A percentile compares a stretch with the other conserved stretches of the same genome.
Evolutionary conservation across 2,888 invertebrate species (phyloP).

Genomic region (Drosophila stalkeri): DNA sequence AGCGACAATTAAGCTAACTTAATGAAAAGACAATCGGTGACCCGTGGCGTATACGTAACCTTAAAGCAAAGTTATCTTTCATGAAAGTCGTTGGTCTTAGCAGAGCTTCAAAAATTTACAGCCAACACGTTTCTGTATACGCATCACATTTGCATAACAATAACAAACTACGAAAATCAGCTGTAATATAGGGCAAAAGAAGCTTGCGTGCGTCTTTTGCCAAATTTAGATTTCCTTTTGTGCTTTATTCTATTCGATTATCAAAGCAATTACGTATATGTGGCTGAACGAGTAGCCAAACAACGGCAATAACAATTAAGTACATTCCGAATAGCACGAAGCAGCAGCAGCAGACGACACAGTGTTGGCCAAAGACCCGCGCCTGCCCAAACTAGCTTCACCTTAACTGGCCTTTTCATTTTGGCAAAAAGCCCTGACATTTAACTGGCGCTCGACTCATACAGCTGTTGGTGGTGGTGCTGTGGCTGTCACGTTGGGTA

Average conservation of each 20-base stretch:
- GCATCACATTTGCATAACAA: slow-evolving; percentile 18
- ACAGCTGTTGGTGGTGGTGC: not conserved
- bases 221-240: slow-evolving; percentile 49
- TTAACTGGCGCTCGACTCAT: slow-evolving; percentile 27
- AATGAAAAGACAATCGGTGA: slow-evolving; percentile 55
- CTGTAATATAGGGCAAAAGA: slow-evolving; percentile 22
- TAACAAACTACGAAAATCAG: slow-evolving; percentile 11
- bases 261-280: slow-evolving; percentile 64
- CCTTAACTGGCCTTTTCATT: slow-evolving; percentile 52
- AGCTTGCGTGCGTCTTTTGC: slow-evolving; percentile 59
- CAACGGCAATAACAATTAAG: slow-evolving; percentile 52
- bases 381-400: slow-evolving; percentile 44
- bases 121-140: not conserved
- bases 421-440: slow-evolving; percentile 70
- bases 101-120: not conserved
- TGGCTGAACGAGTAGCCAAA: slow-evolving; percentile 35
- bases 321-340: slow-evolving; percentile 47
- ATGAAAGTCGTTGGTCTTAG: slow-evolving; percentile 23
- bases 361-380: slow-evolving; percentile 16
- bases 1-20: slow-evolving; percentile 39
- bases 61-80: slow-evolving; percentile 2
- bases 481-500: not conserved
- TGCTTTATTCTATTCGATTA: slow-evolving; percentile 56
- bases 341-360: slow-evolving; percentile 21
- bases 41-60: slow-evolving; percentile 69